phyloP scores from a whole-genome alignment of 2,888 invertebrate genomes.

The Drosophila nr. perissopoda region DNA sequence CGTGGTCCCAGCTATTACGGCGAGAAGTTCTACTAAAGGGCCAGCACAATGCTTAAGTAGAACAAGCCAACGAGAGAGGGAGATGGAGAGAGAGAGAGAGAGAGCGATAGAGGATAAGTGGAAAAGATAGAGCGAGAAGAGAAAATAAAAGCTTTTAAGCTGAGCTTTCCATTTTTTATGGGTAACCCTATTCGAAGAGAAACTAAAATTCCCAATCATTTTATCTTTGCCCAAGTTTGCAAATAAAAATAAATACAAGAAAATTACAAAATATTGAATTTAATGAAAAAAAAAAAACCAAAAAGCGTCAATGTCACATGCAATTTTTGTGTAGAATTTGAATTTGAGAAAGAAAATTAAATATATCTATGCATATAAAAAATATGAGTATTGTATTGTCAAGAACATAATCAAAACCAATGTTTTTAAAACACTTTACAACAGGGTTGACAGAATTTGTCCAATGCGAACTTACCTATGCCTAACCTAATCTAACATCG shows the following conservation, averaged over 20 bases:
- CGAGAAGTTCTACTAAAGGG: slow-evolving; percentile 80
- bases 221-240: slow-evolving; percentile 36
- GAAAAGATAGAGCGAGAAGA: slow-evolving; percentile 2
- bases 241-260: slow-evolving; percentile 20
- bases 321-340: slow-evolving; percentile 70
- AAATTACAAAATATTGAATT: slow-evolving; percentile 21
- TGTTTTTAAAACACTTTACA: slow-evolving; percentile 60
- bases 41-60: background rate
- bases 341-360: slow-evolving; percentile 42
- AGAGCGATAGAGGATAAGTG: background rate
- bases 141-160: slow-evolving; percentile 42
- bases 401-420: slow-evolving; percentile 73
- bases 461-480: slow-evolving; percentile 55
- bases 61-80: background rate
- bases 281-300: slow-evolving; percentile 24
- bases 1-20: slow-evolving; percentile 77
- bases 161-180: slow-evolving; percentile 47
- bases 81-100: background rate
- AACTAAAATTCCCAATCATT: slow-evolving; percentile 31
- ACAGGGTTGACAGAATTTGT: slow-evolving; percentile 60
- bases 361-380: slow-evolving; percentile 43
- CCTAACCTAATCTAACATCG: slow-evolving; percentile 37
- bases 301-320: slow-evolving; percentile 54
- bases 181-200: slow-evolving; percentile 39
- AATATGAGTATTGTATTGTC: slow-evolving; percentile 54